Percentiles rank a stretch among this genome's conserved stretches.
These are phyloP conservation scores for Nemapogon koenigi DNA, from an alignment of 2,888 invertebrate genomes.

Conservation along the genomic window DNA sequence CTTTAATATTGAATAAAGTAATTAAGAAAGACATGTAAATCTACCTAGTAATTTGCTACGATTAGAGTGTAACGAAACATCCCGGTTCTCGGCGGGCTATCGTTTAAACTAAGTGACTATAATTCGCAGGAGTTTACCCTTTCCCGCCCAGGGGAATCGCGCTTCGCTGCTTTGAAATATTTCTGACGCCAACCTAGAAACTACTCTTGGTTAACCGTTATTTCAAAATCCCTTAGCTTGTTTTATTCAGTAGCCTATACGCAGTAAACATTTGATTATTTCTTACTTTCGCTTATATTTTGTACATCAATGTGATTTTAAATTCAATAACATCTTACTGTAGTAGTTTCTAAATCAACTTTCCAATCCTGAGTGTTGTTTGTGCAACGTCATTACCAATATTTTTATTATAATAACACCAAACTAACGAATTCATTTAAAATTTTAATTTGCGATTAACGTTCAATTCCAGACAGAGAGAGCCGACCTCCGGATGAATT, in stretches of 20 bases:
- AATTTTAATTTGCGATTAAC: too few relatives aligned
- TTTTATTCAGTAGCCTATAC: background rate
- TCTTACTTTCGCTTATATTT: too few relatives aligned
- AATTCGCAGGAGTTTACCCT: slow-evolving; percentile 56
- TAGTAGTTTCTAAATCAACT: too few relatives aligned
- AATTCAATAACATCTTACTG: too few relatives aligned
- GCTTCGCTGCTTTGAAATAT: slow-evolving; percentile 41
- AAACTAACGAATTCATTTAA: too few relatives aligned
- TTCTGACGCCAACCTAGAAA: slow-evolving; percentile 25
- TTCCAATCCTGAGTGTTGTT: too few relatives aligned
- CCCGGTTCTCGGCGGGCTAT: slow-evolving; percentile 39
- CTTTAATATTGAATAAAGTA: too few relatives aligned
- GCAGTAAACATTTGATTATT: background rate
- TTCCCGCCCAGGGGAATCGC: slow-evolving; percentile 39
- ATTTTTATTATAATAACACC: too few relatives aligned
- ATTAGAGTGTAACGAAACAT: slow-evolving; percentile 40
- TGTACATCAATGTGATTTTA: too few relatives aligned
- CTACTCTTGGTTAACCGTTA: background rate
- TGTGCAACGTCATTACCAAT: too few relatives aligned
- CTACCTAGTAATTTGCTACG: slow-evolving; percentile 22
- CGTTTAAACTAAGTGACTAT: slow-evolving; percentile 58
- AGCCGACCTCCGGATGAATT: slow-evolving; percentile 3
- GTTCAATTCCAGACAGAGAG: too few relatives aligned
- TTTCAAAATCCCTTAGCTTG: background rate
- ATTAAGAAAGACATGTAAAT: too few relatives aligned